Percentiles rank a stretch among this genome's conserved stretches.
Evolutionary conservation across 2,113 vertebrate genomes (phyloP).

Genomic region (Strix aluco): DNA sequence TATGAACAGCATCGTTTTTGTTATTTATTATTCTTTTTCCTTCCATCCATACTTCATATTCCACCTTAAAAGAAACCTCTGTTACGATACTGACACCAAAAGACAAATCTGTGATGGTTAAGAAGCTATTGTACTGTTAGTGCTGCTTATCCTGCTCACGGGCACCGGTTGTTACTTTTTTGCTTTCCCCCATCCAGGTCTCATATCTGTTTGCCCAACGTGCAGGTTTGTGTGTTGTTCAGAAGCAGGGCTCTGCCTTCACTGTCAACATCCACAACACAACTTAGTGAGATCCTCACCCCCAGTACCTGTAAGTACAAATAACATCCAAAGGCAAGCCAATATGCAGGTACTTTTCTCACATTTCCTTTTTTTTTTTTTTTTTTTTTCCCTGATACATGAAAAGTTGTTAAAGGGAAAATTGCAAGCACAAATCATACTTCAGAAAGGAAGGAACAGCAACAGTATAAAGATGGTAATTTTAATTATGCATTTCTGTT

Average conservation of each 20-base stretch:
- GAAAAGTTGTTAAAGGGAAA: not conserved
- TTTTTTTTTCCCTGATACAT: not conserved
- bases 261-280: not conserved
- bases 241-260: not conserved
- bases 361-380: not conserved
- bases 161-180: not conserved
- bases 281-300: rapidly evolving
- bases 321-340: not conserved
- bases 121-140: not conserved
- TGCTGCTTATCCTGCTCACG: not conserved
- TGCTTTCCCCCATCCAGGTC: not conserved
- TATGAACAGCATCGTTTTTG: not conserved
- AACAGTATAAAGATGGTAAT: not conserved
- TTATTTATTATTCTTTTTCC: not conserved
- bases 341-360: not conserved
- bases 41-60: not conserved
- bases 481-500: not conserved
- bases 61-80: not conserved
- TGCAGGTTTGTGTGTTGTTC: no score
- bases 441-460: not conserved
- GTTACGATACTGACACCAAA: not conserved
- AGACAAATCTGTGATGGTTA: not conserved
- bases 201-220: rapidly evolving
- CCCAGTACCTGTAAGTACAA: not conserved
- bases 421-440: not conserved